A percentile compares a stretch with the other conserved stretches of the same genome.
These are phyloP conservation scores for Callyntrura guangdongensis DNA, from an alignment of 2,888 invertebrate genomes.

Conservation along the genomic window DNA sequence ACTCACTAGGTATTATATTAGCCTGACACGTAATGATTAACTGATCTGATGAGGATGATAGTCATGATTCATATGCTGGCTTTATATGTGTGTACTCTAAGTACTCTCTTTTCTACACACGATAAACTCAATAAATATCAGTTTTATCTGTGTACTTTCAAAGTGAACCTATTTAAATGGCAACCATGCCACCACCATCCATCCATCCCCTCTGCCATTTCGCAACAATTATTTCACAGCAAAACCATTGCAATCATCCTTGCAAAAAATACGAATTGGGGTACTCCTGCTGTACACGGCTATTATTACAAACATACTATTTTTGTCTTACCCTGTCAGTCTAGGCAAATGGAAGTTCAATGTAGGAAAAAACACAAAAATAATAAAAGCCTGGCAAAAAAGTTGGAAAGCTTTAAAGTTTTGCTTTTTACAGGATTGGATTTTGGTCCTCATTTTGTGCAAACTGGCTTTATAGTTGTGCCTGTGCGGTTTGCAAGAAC, in stretches of 20 bases:
- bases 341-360: conserved; percentile 6
- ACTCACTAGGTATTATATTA: conserved; percentile 49
- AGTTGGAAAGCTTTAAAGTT: conserved; percentile 20
- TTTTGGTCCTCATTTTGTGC: conserved; percentile 23
- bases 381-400: conserved; percentile 18
- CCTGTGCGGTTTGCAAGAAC: background rate
- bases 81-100: background rate
- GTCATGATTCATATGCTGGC: conserved; percentile 47
- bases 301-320: conserved; percentile 15
- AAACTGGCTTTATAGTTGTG: background rate
- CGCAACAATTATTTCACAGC: conserved; percentile 31
- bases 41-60: conserved; percentile 64
- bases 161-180: conserved; percentile 6
- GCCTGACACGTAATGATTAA: conserved; percentile 78
- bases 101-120: background rate
- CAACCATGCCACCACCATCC: conserved; percentile 10
- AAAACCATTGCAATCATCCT: conserved; percentile 17
- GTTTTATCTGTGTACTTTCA: conserved; percentile 1
- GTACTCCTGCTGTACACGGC: background rate
- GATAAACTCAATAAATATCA: conserved; percentile 23
- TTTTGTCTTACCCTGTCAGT: background rate
- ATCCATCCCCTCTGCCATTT: background rate
- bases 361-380: background rate
- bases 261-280: background rate
- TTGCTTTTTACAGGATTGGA: background rate